These are phyloP conservation scores for Hemaris fuciformis DNA, from an alignment of 2,888 invertebrate genomes.

Conservation along the genomic window DNA sequence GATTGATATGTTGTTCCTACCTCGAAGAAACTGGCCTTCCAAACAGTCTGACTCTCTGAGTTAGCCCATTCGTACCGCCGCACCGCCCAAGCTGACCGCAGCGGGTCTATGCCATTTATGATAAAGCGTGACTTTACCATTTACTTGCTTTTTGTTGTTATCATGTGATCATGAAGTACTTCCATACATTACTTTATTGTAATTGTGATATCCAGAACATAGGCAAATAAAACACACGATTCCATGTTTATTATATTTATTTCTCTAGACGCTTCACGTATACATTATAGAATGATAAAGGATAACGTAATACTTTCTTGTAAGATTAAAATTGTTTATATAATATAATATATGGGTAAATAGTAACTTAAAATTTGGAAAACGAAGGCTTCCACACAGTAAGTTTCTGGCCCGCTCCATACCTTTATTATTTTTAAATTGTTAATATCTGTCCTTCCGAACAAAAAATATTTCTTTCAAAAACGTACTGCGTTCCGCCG, in stretches of 20 bases:
- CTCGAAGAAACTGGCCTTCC: no score
- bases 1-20: no score
- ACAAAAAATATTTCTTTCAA: neutral
- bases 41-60: no score
- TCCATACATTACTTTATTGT: no score
- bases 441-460: neutral
- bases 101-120: no score
- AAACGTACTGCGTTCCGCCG: neutral
- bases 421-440: neutral
- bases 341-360: neutral
- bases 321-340: neutral
- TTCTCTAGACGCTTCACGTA: constrained; percentile 20
- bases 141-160: no score
- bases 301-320: constrained; percentile 1
- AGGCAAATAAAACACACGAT: constrained; percentile 9
- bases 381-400: neutral
- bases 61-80: no score
- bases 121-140: no score
- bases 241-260: constrained; percentile 16
- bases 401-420: neutral
- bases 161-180: no score
- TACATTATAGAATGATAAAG: constrained; percentile 17
- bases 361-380: neutral
- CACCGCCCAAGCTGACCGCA: no score
- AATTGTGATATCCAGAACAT: no score